A percentile compares a stretch with the other conserved stretches of the same genome.
phyloP scores from a whole-genome alignment of 2,797 vertebrate genomes.

The Rhincodon typus region DNA sequence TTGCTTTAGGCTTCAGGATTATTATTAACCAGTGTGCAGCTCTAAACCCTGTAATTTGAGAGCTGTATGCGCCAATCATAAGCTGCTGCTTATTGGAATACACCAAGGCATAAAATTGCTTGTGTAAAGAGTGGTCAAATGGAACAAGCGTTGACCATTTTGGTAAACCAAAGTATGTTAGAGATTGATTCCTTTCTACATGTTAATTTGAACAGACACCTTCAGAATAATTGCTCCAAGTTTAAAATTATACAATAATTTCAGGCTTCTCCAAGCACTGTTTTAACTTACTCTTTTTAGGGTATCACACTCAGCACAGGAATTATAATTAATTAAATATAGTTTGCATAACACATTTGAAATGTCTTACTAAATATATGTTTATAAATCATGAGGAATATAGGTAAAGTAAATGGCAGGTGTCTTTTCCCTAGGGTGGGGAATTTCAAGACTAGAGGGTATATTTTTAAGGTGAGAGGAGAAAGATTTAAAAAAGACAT shows the following conservation, averaged over 20 bases:
- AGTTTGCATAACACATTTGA: not conserved
- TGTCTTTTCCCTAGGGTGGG: no score
- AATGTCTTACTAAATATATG: no score
- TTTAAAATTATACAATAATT: not conserved
- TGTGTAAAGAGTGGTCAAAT: not conserved
- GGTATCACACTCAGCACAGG: not conserved
- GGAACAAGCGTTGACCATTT: not conserved
- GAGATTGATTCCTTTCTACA: not conserved
- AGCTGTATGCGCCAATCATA: not conserved
- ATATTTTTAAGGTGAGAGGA: no score
- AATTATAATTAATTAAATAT: not conserved
- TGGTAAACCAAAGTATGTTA: not conserved
- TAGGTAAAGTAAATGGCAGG: no score
- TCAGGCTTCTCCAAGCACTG: not conserved
- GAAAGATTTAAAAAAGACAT: no score
- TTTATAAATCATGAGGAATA: no score
- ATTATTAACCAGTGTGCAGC: not conserved
- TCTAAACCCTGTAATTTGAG: not conserved
- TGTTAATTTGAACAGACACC: not conserved
- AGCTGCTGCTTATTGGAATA: not conserved
- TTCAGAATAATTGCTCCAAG: not conserved
- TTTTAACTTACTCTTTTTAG: not conserved
- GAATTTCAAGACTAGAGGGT: no score
- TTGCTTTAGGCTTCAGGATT: not conserved
- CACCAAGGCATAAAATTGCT: no score